Evolutionary conservation across 2,888 invertebrate species (phyloP).

Genomic region (Allolobophora icterica): DNA sequence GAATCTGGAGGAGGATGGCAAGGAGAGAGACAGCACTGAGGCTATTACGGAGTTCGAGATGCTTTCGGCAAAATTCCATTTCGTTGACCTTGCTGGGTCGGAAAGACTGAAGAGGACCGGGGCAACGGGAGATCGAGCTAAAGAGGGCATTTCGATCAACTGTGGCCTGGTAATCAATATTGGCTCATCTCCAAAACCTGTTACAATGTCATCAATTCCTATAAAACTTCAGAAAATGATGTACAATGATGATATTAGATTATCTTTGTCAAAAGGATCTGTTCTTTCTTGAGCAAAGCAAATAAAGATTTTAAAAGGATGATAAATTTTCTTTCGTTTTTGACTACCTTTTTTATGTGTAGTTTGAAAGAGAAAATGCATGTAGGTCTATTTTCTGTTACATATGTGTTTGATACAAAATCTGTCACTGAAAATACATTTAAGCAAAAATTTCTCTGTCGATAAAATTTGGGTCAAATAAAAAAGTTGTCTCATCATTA

Average conservation of each 20-base stretch:
- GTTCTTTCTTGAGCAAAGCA: neutral
- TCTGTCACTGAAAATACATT: neutral
- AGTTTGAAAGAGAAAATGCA: neutral
- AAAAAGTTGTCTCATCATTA: neutral
- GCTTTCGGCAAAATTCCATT: slow-evolving; percentile 91
- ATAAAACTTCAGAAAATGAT: neutral
- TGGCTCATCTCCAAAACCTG: neutral
- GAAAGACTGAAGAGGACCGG: slow-evolving; percentile 95
- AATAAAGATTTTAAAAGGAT: too few relatives aligned
- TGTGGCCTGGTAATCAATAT: slow-evolving; percentile 77
- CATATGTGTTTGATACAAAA: neutral
- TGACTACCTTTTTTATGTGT: neutral
- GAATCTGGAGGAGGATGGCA: slow-evolving; percentile 51
- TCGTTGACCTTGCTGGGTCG: slow-evolving; percentile 97
- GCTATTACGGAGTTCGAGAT: slow-evolving; percentile 75
- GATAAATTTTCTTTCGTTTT: neutral
- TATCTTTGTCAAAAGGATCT: neutral
- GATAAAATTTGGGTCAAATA: neutral
- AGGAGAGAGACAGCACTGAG: slow-evolving; percentile 38
- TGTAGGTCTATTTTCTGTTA: neutral
- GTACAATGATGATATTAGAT: neutral
- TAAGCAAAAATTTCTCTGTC: neutral
- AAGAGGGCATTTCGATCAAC: slow-evolving; percentile 97
- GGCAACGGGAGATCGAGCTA: slow-evolving; percentile 94
- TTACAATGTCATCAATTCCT: neutral